A percentile compares a stretch with the other conserved stretches of the same genome.
Conservation (phyloP, 2,113 vertebrate species). For the Pseudorhombus dupliciocellatus region DNA sequence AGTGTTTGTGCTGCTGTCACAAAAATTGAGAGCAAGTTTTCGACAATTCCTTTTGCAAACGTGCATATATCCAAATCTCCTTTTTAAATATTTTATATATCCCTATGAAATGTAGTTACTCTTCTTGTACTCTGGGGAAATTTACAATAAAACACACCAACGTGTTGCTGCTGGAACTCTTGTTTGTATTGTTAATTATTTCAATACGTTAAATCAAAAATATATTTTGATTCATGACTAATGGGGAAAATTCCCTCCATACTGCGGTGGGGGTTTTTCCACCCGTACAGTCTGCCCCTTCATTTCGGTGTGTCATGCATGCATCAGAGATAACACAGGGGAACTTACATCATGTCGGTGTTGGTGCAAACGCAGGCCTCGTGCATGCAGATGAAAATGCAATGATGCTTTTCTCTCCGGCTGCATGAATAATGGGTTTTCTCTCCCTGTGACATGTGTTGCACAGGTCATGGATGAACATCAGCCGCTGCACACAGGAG, state of each 20-base stretch:
- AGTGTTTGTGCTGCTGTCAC: too few relatives aligned
- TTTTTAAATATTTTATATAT: too few relatives aligned
- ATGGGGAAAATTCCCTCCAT: not conserved
- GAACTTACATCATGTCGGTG: not conserved
- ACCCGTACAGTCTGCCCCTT: too few relatives aligned
- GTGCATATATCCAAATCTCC: too few relatives aligned
- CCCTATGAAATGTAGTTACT: too few relatives aligned
- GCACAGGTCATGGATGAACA: conserved; percentile 66
- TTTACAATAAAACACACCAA: not conserved
- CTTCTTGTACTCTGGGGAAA: too few relatives aligned
- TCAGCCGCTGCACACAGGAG: conserved; percentile 38
- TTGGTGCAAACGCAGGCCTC: not conserved
- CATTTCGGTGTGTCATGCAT: not conserved
- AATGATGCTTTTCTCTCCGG: not conserved
- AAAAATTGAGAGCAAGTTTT: too few relatives aligned
- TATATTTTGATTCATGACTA: not conserved
- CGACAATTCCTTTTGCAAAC: too few relatives aligned
- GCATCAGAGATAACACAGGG: not conserved
- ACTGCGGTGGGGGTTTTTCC: not conserved
- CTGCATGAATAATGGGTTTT: not conserved
- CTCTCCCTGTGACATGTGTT: not conserved
- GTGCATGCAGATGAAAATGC: not conserved
- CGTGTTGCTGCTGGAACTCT: not conserved
- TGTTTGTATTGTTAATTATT: not conserved
- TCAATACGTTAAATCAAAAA: not conserved